Conservation (phyloP, 2,113 vertebrate genomes). For the Antigone vipio region DNA sequence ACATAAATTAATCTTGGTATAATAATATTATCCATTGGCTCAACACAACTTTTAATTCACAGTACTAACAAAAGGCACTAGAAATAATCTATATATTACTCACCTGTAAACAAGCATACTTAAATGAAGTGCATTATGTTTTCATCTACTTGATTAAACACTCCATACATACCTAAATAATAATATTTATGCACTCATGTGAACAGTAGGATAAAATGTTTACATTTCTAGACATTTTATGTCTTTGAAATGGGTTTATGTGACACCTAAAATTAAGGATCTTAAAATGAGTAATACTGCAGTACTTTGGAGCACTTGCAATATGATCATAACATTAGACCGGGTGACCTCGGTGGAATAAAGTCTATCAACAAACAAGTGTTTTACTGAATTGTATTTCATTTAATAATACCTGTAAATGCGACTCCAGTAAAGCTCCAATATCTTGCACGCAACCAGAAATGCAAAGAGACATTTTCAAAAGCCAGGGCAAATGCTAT, state of each 20-base stretch:
- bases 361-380: neutral
- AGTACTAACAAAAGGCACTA: neutral
- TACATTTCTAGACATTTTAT: neutral
- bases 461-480: constrained; percentile 65
- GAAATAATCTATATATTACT: neutral
- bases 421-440: neutral
- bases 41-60: neutral
- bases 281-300: neutral
- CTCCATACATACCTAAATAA: neutral
- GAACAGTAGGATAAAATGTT: neutral
- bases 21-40: neutral
- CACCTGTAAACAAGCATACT: neutral
- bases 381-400: neutral
- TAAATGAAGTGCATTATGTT: neutral
- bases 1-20: neutral
- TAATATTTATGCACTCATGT: neutral
- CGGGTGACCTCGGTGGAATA: neutral
- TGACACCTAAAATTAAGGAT: neutral
- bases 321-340: rapidly evolving
- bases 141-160: neutral
- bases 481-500: constrained; percentile 54
- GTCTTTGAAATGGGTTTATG: neutral
- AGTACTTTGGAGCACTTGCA: neutral
- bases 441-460: neutral
- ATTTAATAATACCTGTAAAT: constrained; percentile 4